phyloP scores from a whole-genome alignment of 2,797 vertebrate species.

The Salarias fasciatus region DNA sequence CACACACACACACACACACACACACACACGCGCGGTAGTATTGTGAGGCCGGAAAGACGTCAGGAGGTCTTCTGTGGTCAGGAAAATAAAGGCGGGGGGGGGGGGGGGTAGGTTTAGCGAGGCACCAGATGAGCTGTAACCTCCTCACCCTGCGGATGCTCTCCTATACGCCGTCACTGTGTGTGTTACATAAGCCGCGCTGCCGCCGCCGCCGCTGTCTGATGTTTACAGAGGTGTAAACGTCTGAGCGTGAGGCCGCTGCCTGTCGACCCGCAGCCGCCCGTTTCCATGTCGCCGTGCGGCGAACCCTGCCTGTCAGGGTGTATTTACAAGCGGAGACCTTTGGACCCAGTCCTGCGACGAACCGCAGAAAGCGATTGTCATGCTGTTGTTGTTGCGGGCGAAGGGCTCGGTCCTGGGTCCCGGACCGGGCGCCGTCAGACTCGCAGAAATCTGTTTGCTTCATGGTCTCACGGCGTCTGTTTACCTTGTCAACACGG shows the following conservation, averaged over 20 bases:
- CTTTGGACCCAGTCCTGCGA: conserved; percentile 57
- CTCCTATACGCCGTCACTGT: conserved; percentile 1
- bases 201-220: not conserved
- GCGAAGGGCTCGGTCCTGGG: not conserved
- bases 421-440: not conserved
- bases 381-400: conserved; percentile 32
- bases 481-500: conserved; percentile 10
- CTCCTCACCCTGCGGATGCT: not conserved
- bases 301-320: conserved; percentile 24
- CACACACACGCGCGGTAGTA: not conserved
- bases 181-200: conserved; percentile 18
- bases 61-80: not conserved
- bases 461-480: not conserved
- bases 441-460: conserved; percentile 7
- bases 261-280: conserved; percentile 29
- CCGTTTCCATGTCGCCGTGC: conserved; percentile 4
- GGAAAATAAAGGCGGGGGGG: not conserved
- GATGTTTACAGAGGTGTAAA: conserved; percentile 39
- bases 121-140: not conserved
- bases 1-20: not conserved
- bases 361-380: conserved; percentile 47
- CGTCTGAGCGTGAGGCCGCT: conserved; percentile 13
- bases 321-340: conserved; percentile 44
- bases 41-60: not conserved
- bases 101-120: not conserved